Percentiles rank a stretch among this genome's conserved stretches.
Conservation (phyloP, 2,113 vertebrate species). For the Ciconia boyciana region DNA sequence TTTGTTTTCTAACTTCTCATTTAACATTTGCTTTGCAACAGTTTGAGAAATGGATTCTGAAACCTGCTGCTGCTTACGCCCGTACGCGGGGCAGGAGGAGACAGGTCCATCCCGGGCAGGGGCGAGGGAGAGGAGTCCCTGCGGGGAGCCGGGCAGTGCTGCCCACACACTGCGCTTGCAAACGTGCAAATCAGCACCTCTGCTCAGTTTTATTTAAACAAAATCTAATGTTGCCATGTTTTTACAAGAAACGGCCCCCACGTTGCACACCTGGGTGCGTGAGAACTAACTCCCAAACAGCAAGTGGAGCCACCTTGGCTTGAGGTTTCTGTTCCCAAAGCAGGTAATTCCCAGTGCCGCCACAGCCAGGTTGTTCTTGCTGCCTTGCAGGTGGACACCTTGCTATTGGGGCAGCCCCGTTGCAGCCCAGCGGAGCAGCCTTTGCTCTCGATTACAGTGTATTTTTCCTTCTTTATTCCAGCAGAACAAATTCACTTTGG, state of each 20-base stretch:
- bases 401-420: background rate
- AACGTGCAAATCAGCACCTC: fast-evolving
- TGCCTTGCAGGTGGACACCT: background rate
- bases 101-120: background rate
- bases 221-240: fast-evolving
- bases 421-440: background rate
- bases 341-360: background rate
- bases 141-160: fast-evolving
- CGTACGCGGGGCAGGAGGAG: fast-evolving
- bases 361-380: fast-evolving
- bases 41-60: background rate
- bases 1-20: background rate
- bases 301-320: background rate
- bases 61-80: no score
- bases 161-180: background rate
- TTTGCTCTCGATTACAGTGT: background rate
- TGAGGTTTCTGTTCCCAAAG: background rate
- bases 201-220: fast-evolving
- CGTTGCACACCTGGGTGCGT: fast-evolving
- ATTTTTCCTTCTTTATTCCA: background rate
- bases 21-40: background rate
- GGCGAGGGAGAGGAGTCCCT: background rate
- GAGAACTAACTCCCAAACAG: background rate
- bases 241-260: background rate
- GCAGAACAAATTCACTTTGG: background rate